Conservation (phyloP, 2,797 vertebrate genomes). For the Coregonus sp. region DNA sequence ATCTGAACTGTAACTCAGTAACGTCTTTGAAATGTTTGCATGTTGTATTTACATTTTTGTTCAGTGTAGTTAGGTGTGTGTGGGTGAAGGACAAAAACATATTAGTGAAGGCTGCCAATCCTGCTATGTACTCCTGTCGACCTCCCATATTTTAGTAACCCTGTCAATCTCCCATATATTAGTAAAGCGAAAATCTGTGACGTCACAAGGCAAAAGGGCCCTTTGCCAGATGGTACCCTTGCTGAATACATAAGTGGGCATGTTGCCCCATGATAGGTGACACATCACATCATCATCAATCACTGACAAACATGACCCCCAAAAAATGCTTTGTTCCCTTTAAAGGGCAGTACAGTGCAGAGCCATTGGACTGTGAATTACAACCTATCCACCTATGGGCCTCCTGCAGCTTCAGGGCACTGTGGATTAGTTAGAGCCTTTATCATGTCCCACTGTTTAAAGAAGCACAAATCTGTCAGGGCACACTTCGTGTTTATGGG, state of each 20-base stretch:
- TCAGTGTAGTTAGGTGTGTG: not conserved
- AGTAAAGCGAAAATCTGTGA: not conserved
- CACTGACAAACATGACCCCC: conserved; percentile 37
- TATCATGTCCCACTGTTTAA: not conserved
- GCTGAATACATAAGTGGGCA: conserved; percentile 33
- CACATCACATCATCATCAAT: conserved; percentile 46
- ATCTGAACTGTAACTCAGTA: no score
- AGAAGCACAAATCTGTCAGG: not conserved
- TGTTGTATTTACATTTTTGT: no score
- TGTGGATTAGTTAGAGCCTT: not conserved
- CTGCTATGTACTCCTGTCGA: not conserved
- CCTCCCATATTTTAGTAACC: not conserved
- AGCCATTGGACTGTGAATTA: conserved; percentile 10
- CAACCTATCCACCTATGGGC: not conserved
- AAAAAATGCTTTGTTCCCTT: conserved; percentile 29
- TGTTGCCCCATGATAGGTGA: not conserved
- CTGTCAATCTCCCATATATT: not conserved
- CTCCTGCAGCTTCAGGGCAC: not conserved
- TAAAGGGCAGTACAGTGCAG: conserved; percentile 21
- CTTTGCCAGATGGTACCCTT: conserved; percentile 59
- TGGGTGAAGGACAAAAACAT: not conserved
- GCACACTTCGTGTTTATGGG: not conserved
- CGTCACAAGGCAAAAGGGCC: conserved; percentile 20
- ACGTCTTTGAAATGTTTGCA: no score
- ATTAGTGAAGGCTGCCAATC: not conserved